These are phyloP conservation scores for Alligator mississippiensis DNA, from an alignment of 2,113 vertebrate species.

Conservation along the genomic window DNA sequence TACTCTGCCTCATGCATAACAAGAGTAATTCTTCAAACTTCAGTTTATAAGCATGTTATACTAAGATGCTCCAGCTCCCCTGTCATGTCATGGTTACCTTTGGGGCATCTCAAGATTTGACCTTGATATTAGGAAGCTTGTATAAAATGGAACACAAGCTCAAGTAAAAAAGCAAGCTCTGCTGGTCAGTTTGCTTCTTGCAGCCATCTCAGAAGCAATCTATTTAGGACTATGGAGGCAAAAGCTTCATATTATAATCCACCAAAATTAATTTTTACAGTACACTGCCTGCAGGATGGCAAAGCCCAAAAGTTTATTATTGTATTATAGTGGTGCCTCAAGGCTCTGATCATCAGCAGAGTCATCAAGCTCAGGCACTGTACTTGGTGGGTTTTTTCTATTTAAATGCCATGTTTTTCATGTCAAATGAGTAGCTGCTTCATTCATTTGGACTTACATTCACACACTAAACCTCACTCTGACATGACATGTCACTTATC, in stretches of 20 bases:
- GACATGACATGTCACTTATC: not conserved
- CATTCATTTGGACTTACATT: not conserved
- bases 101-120: not conserved
- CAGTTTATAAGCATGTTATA: not conserved
- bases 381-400: not conserved
- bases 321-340: not conserved
- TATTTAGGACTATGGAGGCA: not conserved
- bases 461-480: accelerated
- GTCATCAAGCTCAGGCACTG: not conserved
- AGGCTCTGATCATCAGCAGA: not conserved
- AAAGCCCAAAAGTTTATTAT: not conserved
- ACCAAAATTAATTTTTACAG: not conserved
- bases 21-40: not conserved
- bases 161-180: not conserved
- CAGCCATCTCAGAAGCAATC: not conserved
- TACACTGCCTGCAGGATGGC: not conserved
- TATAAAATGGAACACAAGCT: accelerated
- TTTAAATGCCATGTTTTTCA: not conserved
- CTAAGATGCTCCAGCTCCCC: not conserved
- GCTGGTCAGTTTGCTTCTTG: accelerated
- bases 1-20: not conserved
- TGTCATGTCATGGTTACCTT: not conserved
- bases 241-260: not conserved
- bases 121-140: not conserved
- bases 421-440: not conserved